A percentile compares a stretch with the other conserved stretches of the same genome.
phyloP scores from a whole-genome alignment of 2,888 invertebrate species.

The Omphaloscelis lunosa region DNA sequence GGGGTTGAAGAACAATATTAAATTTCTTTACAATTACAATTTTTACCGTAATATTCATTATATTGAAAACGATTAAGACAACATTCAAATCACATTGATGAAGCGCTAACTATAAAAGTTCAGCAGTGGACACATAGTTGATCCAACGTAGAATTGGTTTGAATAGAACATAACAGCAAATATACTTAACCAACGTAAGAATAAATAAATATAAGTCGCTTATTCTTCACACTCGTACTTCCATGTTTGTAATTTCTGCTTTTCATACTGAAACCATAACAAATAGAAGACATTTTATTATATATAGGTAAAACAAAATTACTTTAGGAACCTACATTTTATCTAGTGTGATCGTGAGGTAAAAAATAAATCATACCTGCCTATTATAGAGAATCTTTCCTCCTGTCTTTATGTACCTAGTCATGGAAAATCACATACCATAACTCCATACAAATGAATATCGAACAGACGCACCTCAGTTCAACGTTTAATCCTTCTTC shows the following conservation, averaged over 20 bases:
- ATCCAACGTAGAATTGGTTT: constrained; percentile 34
- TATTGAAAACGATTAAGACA: constrained; percentile 45
- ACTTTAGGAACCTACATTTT: background rate
- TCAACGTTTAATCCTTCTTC: constrained; percentile 93
- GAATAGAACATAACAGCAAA: constrained; percentile 42
- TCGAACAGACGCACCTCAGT: constrained; percentile 67
- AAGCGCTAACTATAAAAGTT: constrained; percentile 45
- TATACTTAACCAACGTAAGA: constrained; percentile 43
- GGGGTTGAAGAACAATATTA: constrained; percentile 36
- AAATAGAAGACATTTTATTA: constrained; percentile 17
- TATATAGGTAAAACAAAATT: background rate
- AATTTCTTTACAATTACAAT: constrained; percentile 29
- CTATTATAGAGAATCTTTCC: constrained; percentile 17
- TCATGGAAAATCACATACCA: constrained; percentile 11
- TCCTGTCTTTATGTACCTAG: constrained; percentile 14
- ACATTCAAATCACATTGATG: constrained; percentile 46
- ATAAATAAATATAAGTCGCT: constrained; percentile 60
- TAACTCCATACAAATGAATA: background rate
- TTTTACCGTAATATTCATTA: constrained; percentile 40
- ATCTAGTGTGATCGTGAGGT: constrained; percentile 20
- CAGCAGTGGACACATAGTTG: constrained; percentile 32
- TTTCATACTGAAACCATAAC: constrained; percentile 62
- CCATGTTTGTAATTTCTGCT: constrained; percentile 61
- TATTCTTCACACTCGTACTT: constrained; percentile 69
- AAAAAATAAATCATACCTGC: constrained; percentile 33